These are phyloP conservation scores for Mesoligia furuncula DNA, from an alignment of 2,888 invertebrate genomes.

Conservation along the genomic window DNA sequence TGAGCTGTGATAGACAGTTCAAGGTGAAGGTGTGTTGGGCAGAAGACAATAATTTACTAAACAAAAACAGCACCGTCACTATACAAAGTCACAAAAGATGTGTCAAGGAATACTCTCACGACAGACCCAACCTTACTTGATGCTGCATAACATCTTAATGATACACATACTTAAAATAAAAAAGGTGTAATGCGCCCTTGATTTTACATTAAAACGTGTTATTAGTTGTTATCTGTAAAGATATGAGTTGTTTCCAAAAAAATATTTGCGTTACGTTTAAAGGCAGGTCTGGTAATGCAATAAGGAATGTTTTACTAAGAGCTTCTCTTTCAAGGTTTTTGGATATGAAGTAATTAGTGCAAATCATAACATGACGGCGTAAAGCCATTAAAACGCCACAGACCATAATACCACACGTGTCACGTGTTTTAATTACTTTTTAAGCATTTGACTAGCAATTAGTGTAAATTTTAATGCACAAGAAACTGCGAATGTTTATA, in stretches of 20 bases:
- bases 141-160: background rate
- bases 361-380: constrained; percentile 30
- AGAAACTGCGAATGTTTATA: constrained; percentile 22
- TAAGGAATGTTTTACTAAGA: constrained; percentile 10
- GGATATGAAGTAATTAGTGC: constrained; percentile 31
- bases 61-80: constrained; percentile 4
- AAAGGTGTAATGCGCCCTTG: background rate
- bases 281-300: constrained; percentile 15
- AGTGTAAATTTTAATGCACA: constrained; percentile 5
- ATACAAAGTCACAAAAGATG: background rate
- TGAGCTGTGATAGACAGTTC: constrained; percentile 3
- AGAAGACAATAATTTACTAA: constrained; percentile 14
- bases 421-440: constrained; percentile 28
- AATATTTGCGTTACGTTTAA: constrained; percentile 9
- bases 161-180: background rate
- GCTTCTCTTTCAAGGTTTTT: constrained; percentile 51
- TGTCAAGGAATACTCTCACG: constrained; percentile 22
- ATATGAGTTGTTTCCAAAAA: constrained; percentile 7
- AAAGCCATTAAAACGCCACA: constrained; percentile 27
- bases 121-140: background rate
- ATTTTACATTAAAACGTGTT: constrained; percentile 15
- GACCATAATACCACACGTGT: constrained; percentile 20
- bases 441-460: constrained; percentile 12
- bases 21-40: constrained; percentile 34
- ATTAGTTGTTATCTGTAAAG: constrained; percentile 16